phyloP scores from a whole-genome alignment of 1,140 invertebrate genomes.

The Mizuhopecten yessoensis region DNA sequence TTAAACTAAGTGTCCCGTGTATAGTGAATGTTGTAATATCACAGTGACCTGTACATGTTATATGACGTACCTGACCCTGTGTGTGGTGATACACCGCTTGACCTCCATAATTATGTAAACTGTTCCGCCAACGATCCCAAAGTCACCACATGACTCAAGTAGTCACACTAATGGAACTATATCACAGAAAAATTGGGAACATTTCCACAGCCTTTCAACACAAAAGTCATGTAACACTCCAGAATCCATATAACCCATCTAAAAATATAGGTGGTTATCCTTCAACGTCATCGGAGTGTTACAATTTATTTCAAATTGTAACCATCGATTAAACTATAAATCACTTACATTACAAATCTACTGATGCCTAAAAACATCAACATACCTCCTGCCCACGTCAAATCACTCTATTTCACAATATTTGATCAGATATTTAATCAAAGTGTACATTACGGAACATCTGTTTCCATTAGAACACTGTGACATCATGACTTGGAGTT shows the following conservation, averaged over 20 bases:
- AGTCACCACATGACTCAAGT: neutral
- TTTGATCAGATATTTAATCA: conserved; percentile 2
- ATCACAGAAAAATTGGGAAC: no score
- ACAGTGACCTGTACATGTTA: neutral
- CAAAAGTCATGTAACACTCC: neutral
- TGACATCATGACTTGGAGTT: neutral
- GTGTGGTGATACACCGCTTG: neutral
- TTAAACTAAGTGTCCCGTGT: neutral
- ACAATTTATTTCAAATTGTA: no score
- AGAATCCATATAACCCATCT: no score
- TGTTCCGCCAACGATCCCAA: neutral
- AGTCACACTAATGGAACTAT: neutral
- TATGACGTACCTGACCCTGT: neutral
- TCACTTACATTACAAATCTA: neutral
- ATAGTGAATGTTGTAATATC: neutral
- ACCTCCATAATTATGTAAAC: neutral
- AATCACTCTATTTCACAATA: neutral
- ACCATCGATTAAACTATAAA: neutral
- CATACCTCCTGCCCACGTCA: neutral
- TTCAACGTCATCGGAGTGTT: neutral
- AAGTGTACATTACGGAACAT: neutral
- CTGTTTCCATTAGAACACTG: neutral
- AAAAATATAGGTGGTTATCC: neutral
- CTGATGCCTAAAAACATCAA: neutral
- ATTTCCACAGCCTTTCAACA: neutral